These are phyloP conservation scores for Simalia tracyae DNA, from an alignment of 2,797 vertebrate species.

Conservation along the genomic window DNA sequence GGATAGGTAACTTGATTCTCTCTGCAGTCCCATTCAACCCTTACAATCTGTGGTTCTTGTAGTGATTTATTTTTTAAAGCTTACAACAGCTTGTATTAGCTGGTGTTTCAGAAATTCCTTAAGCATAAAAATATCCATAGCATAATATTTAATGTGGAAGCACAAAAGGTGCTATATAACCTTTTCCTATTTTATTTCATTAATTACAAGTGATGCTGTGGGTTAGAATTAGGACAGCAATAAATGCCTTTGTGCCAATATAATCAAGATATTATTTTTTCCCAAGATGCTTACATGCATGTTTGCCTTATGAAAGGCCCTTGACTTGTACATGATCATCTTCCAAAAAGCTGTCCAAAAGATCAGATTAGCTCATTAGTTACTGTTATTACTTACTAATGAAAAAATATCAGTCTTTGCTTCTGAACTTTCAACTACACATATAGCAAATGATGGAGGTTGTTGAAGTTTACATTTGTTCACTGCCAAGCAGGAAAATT, in stretches of 20 bases:
- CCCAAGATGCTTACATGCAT: neutral
- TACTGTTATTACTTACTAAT: neutral
- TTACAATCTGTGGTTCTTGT: neutral
- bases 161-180: neutral
- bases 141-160: constrained; percentile 1
- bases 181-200: neutral
- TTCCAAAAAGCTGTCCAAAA: neutral
- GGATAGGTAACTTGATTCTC: neutral
- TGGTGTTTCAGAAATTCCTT: neutral
- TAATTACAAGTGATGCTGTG: neutral
- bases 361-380: neutral
- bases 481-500: neutral
- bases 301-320: neutral
- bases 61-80: neutral
- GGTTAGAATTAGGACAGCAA: neutral
- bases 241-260: neutral
- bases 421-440: neutral
- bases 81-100: neutral
- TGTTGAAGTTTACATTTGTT: neutral
- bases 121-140: constrained; percentile 9
- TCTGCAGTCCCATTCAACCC: neutral
- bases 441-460: neutral
- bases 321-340: too few species aligned
- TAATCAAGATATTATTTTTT: neutral
- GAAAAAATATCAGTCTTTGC: neutral